Base-by-base conservation (phyloP, 1,140 invertebrate genomes). In the Calephelis nemesis region DNA sequence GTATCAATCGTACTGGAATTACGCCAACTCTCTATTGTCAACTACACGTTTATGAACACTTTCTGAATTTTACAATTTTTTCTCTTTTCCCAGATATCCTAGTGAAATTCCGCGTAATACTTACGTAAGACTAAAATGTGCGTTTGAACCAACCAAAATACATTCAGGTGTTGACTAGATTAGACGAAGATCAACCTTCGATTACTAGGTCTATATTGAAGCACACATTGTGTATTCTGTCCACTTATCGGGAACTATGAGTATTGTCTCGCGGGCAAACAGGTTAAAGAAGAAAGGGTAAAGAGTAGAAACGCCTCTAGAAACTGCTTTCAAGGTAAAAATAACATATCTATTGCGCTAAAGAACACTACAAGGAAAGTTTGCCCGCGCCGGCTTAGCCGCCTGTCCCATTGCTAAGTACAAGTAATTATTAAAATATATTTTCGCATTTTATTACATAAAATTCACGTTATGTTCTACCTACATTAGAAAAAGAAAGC, bases 391-490 rank as follows among this genome's bases (percentile, higher is more conserved):
- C 84, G 87, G 85, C 87, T 84, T 83, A 77, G 86, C 85, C 86
- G 83, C 88, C 84, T 82, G 78, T 85, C 76, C 83, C 82, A 79
- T 85, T 73, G 82, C 88, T 88, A 88, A 89, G 81, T 89, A 88
- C 85, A 90, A 84, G 81, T 88, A 85, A 90, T 91, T 91, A 91
- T 90, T 91, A 91, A 91, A 91, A 91, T 91, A 91, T 91, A 91
- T 90, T 87, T 88, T 86, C 84, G 88, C 87, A 91, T 88, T 90
- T 90, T 88, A 90, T 90, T 91, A 91, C 86, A 91, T 89, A 91
- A 90, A 88, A 90, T 91, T 91, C 84, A 91, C 87, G 88, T 91
- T 91, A 88, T 85, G 85, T 81, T 87, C 88, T 91, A 91, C 84
- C 86, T 91, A 91, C 80, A 74, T 88, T 89, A 89, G 85, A 89